Base-by-base conservation (phyloP, 2,797 vertebrate genomes). In the Gymnodraco acuticeps region DNA sequence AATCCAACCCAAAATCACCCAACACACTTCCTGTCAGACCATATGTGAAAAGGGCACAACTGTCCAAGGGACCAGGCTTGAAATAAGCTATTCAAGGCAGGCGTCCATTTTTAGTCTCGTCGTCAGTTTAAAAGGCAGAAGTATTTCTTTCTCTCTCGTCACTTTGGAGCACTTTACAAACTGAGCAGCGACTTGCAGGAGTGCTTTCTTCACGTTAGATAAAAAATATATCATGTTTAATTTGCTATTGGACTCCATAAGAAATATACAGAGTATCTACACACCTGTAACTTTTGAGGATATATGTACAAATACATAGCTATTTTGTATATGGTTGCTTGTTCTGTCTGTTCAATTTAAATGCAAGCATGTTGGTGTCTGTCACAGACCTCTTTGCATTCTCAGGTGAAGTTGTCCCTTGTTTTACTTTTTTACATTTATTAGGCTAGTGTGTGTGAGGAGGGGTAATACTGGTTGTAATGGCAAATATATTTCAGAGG, bases 281-380 rank as follows among this genome's bases (percentile, higher is more conserved):
- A 88, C 77, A 83, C 78, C 67, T 91, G 84, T 89, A 82, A 88
- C 90, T 85, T 88, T 86, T 83, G 59, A 88, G 88, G 91, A 92
- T 88, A 90, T 91, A 88, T 93, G 90, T 93, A 92, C 82, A 94
- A 92, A 93, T 87, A 75, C 85, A 93, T 91, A 90, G 89, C 82
- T 94, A 93, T 93, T 94, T 94, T 94, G 91, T 93, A 93, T 93
- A 93, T 93, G 88, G 88, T 92, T 88, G 87, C 88, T 91, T 92
- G 80, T 83, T 87, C 50, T 87, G 88, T 84, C 83, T 89, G 75
- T 89, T 87, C 31, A 64, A n/a, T 93, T 87, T 83, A 88, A 89
- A 88, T 90, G 88, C 86, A 82, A 87, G 89, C 91, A 90, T 91
- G 90, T 89, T 71, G 65, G 81, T 84, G 89, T 92, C 84, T 86